Evolutionary conservation across 2,888 invertebrate species (phyloP), one percentile per base, ranked within the genome.

Genomic region (Leptopilina myrica): DNA sequence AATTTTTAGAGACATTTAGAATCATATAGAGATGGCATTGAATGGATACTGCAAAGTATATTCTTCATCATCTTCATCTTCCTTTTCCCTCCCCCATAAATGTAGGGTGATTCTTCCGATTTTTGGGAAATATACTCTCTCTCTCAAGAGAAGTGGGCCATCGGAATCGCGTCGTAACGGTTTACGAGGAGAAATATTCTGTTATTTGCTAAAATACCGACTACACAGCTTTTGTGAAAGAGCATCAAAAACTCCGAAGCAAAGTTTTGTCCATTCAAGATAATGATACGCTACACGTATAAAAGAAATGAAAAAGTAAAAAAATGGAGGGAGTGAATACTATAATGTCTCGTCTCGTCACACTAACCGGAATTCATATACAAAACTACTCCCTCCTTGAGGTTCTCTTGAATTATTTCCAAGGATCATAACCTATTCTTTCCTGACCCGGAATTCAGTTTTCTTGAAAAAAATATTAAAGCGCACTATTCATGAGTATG

Each of bases 201-300:
- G 84, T 82, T 82, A 78, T 83, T 87, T 84, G 80, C 78, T 78
- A 76, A 78, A 76, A 56, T 59, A 78, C 81, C 79, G 80, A 83
- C 78, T 33, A 66, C 11, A 49, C 11, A 20, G 56, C 73, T 33
- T 73, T 73, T 73, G 65, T 81, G 78, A 33, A 73, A 76, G 64
- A 62, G 26, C 79, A 64, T 67, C 77, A 56, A 33, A 33, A 33
- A n/a, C 69, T 20, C 12, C 26, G 33, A 33, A 73, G 20, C 64
- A 43, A 20, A 62, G 64, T 76, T 76, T 78, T 81, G 65, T 75
- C 62, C 79, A 76, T 80, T 76, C 78, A 69, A 76, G 84, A 82
- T 88, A 88, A 88, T 88, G 80, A 88, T 86, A 88, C 85, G 84
- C 85, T 84, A 77, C 78, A 80, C 84, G 84, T 85, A 84, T 0